phyloP scores from a whole-genome alignment of 2,888 invertebrate genomes.

The Ariolimax columbianus region DNA sequence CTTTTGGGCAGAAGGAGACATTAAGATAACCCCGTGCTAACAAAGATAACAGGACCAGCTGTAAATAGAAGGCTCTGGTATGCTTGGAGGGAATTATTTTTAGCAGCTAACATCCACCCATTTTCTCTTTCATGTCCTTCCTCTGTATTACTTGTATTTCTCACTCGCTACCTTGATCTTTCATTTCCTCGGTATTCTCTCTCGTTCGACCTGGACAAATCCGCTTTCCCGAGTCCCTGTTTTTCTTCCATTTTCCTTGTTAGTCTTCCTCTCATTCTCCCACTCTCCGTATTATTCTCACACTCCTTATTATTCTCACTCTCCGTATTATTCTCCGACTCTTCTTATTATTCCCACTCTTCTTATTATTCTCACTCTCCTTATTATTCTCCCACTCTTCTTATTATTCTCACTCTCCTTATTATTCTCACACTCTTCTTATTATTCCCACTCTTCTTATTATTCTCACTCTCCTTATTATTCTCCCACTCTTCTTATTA shows the following conservation, averaged over 20 bases:
- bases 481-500: neutral
- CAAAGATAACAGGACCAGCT: no score
- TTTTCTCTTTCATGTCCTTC: neutral
- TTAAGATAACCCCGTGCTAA: no score
- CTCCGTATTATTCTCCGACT: neutral
- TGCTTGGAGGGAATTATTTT: no score
- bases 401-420: no score
- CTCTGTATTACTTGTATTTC: neutral
- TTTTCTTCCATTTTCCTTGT: no score
- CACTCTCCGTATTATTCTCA: neutral
- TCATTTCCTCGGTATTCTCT: neutral
- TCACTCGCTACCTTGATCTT: neutral
- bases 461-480: neutral
- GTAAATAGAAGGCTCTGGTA: no score
- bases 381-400: neutral
- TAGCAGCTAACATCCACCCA: no score
- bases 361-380: neutral
- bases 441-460: neutral
- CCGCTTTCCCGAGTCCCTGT: no score
- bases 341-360: neutral
- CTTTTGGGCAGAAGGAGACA: no score
- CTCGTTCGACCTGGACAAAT: no score
- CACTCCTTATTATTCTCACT: neutral
- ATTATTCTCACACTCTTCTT: no score
- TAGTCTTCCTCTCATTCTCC: no score